phyloP scores from a whole-genome alignment of 2,888 invertebrate species.

The Colletes collaris region DNA sequence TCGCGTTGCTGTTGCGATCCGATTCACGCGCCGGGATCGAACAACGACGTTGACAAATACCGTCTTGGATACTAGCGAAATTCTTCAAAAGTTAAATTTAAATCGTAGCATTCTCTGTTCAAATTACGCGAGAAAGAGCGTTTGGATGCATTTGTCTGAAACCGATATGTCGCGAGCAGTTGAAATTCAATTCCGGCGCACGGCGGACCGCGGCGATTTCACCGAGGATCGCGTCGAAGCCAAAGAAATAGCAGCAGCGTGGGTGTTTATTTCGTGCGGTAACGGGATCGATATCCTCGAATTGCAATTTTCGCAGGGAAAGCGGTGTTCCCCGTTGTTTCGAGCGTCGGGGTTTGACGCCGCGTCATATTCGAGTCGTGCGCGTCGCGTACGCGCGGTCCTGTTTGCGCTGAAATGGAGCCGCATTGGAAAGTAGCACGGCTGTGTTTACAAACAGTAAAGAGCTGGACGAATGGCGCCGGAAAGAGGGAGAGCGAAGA shows the following conservation, averaged over 20 bases:
- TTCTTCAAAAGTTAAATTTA: too few species aligned
- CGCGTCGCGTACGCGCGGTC: slow-evolving; percentile 35
- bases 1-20: background rate
- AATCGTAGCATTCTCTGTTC: too few species aligned
- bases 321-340: slow-evolving; percentile 42
- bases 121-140: too few species aligned
- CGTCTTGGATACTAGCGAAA: too few species aligned
- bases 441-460: slow-evolving; percentile 76
- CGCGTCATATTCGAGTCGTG: slow-evolving; percentile 42
- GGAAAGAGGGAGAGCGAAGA: slow-evolving; percentile 30
- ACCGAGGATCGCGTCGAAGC: too few species aligned
- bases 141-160: too few species aligned
- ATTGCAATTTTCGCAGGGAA: slow-evolving; percentile 50
- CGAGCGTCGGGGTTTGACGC: slow-evolving; percentile 17
- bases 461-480: slow-evolving; percentile 56
- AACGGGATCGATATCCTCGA: slow-evolving; percentile 29
- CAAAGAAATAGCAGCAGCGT: too few species aligned
- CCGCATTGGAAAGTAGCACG: slow-evolving; percentile 73
- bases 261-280: too few species aligned
- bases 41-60: too few species aligned
- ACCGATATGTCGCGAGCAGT: too few species aligned
- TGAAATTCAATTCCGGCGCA: too few species aligned
- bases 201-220: too few species aligned
- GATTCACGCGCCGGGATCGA: background rate
- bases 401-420: slow-evolving; percentile 62